Evolutionary conservation across 2,113 vertebrate genomes (phyloP), one percentile per base, ranked within the genome.

Genomic region (Centropristis striata): DNA sequence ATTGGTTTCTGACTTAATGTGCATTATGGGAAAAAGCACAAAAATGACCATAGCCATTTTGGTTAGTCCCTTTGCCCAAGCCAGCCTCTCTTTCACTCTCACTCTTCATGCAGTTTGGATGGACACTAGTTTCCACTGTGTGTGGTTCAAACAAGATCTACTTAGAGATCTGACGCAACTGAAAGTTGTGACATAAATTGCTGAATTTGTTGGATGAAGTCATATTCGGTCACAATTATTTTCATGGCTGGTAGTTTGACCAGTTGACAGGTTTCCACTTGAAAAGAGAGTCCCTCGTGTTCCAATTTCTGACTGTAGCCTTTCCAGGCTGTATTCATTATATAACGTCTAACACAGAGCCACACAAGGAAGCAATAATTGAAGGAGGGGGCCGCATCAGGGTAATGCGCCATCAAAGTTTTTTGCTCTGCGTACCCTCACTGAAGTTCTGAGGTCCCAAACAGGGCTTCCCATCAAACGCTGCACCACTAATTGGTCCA

Each of bases 351-450:
- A 73, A 73, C 59, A 80, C 78, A 78, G 82, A 89, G 79, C 70
- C 76, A 81, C 85, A 87, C 75, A 64, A 86, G 85, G 83, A 90
- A 89, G 80, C 68, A 79, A 84, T 88, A 75, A 84, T 64, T 66
- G 54, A 84, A 82, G 73, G 28, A 58, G 86, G 66, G 60, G 85
- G 80, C 86, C 86, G 2, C 68, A 80, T 69, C 27, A 46, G 69
- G 85, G 69, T 74, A 81, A 44, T 16, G n/a, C 41, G 10, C 75
- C 81, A 81, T 86, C 78, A 86, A 86, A 85, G 86, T 76, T 66
- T 65, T 71, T 7, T 71, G 65, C 54, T 42, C 65, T 57, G 36
- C 73, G 20, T 42, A 47, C 4, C 41, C 57, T 63, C 8, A 4
- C 63, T 83, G 41, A 65, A 67, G 49, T 74, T 77, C 59, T 69